Evolutionary conservation across 2,888 invertebrate species (phyloP).

Genomic region (Acronicta alni): DNA sequence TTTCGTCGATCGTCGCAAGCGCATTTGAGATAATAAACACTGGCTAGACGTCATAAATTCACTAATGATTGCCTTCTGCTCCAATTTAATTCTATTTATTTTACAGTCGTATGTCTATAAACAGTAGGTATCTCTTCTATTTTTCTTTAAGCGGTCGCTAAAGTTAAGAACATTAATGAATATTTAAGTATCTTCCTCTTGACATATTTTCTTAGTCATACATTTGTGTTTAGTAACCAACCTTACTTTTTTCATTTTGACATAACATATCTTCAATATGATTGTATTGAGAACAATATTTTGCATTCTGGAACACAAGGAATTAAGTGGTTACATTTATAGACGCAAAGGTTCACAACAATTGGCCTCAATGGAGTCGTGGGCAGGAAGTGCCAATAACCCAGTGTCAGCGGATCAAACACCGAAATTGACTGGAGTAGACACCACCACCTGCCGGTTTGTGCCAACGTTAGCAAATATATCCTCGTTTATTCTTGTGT

Average conservation of each 20-base stretch:
- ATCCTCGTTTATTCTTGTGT: slow-evolving; percentile 25
- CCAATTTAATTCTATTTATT: slow-evolving; percentile 44
- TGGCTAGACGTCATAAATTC: slow-evolving; percentile 64
- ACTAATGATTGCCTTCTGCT: slow-evolving; percentile 44
- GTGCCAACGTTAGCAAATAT: slow-evolving; percentile 54
- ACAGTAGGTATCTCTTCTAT: neutral
- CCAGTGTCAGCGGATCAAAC: slow-evolving; percentile 73
- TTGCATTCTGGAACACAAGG: slow-evolving; percentile 21
- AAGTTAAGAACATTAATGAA: neutral
- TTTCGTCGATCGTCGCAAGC: slow-evolving; percentile 12
- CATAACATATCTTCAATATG: no score
- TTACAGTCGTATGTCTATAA: slow-evolving; percentile 17
- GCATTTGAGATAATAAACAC: slow-evolving; percentile 12
- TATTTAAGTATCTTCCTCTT: neutral
- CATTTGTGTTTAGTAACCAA: no score
- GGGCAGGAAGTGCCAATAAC: slow-evolving; percentile 71
- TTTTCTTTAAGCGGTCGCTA: slow-evolving; percentile 24
- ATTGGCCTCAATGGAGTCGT: slow-evolving; percentile 61
- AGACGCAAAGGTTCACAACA: slow-evolving; percentile 56
- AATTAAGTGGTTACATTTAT: slow-evolving; percentile 59
- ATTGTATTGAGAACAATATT: no score
- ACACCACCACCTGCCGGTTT: slow-evolving; percentile 62
- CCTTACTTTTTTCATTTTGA: no score
- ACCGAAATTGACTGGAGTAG: slow-evolving; percentile 61
- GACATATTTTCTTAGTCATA: no score